Percentiles rank a stretch among this genome's conserved stretches.
Evolutionary conservation across 2,888 invertebrate species (phyloP).

Genomic region (Patella depressa): DNA sequence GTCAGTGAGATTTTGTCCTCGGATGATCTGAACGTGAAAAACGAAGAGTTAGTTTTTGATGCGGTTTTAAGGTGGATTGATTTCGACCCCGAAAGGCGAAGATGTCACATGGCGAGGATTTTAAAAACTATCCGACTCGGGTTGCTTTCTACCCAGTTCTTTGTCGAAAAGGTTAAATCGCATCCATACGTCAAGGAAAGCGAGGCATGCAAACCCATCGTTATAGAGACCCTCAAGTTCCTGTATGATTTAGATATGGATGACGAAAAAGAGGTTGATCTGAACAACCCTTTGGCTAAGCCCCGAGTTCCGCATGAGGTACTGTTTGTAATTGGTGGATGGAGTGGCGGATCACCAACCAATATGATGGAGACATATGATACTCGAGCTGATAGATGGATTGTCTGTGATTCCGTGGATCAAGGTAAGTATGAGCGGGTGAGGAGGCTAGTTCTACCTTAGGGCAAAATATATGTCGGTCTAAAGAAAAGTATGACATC

Average conservation of each 20-base stretch:
- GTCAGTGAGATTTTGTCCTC: slow-evolving; percentile 55
- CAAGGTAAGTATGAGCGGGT: slow-evolving; percentile 39
- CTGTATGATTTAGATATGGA: slow-evolving; percentile 93
- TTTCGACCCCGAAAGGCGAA: slow-evolving; percentile 80
- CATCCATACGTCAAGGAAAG: slow-evolving; percentile 84
- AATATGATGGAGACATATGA: slow-evolving; percentile 74
- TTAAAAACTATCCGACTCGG: slow-evolving; percentile 66
- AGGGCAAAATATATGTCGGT: not conserved
- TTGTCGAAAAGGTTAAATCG: slow-evolving; percentile 83
- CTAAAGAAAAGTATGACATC: no score
- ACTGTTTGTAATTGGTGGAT: slow-evolving; percentile 74
- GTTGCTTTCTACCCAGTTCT: slow-evolving; percentile 88
- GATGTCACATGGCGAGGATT: slow-evolving; percentile 80
- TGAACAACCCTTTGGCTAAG: slow-evolving; percentile 76
- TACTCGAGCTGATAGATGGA: slow-evolving; percentile 70
- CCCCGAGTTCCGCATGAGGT: slow-evolving; percentile 79
- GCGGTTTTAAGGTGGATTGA: slow-evolving; percentile 86
- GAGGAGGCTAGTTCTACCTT: not conserved
- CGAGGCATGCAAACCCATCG: slow-evolving; percentile 87
- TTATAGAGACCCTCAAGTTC: slow-evolving; percentile 91
- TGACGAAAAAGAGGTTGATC: slow-evolving; percentile 77
- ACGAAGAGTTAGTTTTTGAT: slow-evolving; percentile 68
- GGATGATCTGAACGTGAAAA: slow-evolving; percentile 68
- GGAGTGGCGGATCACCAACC: slow-evolving; percentile 85
- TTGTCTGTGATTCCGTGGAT: slow-evolving; percentile 56